Conservation (phyloP, 1,140 invertebrate genomes). For the Venturia canescens region DNA sequence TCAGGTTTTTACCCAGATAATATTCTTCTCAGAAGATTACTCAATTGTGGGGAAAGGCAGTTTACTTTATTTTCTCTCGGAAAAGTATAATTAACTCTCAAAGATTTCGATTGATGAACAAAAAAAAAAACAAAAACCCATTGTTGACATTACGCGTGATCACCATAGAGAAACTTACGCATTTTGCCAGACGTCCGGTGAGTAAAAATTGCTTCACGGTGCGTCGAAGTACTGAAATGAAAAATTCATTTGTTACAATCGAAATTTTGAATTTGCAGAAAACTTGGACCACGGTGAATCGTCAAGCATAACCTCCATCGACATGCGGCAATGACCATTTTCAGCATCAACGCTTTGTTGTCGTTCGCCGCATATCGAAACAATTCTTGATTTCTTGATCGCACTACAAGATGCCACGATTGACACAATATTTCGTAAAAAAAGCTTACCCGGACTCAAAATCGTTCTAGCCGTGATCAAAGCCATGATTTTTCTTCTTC, state of each 20-base stretch:
- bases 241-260: conserved; percentile 27
- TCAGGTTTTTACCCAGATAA: too few species aligned
- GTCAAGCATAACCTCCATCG: conserved; percentile 33
- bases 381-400: background rate
- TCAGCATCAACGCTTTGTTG: background rate
- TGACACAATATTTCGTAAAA: conserved; percentile 34
- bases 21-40: too few species aligned
- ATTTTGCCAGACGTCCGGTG: conserved; percentile 64
- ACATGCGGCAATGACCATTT: conserved; percentile 20
- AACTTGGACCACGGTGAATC: background rate
- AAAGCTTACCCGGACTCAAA: conserved; percentile 69
- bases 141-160: background rate
- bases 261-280: background rate
- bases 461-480: conserved; percentile 65
- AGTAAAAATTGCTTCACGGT: conserved; percentile 61
- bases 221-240: conserved; percentile 64
- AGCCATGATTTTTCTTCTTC: conserved; percentile 66
- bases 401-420: background rate
- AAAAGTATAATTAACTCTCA: too few species aligned
- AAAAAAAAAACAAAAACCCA: background rate
- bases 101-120: background rate
- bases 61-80: too few species aligned
- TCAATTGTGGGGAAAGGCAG: too few species aligned
- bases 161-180: conserved; percentile 61
- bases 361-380: background rate